Conservation (phyloP, 2,888 invertebrate genomes). For the Dynastes tityus region DNA sequence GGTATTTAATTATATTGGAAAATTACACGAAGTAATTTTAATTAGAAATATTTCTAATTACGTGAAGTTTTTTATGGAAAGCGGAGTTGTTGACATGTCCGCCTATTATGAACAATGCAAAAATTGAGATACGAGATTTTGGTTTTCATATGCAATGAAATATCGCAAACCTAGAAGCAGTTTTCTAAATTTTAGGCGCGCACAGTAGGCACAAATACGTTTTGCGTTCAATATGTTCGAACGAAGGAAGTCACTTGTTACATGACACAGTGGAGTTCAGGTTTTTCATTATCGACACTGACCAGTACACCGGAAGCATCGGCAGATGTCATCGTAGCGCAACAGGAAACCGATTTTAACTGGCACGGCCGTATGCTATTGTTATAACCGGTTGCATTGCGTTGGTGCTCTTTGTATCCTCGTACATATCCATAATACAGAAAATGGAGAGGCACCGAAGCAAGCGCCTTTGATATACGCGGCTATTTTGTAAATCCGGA, state of each 20-base stretch:
- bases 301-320: slow-evolving; percentile 48
- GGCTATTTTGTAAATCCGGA: slow-evolving; percentile 60
- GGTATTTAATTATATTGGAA: no score
- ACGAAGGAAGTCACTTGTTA: slow-evolving; percentile 35
- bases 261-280: not conserved
- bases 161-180: no score
- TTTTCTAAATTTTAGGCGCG: no score
- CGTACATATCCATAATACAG: not conserved
- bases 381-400: slow-evolving; percentile 25
- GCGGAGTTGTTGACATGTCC: no score
- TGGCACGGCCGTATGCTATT: slow-evolving; percentile 45
- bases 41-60: no score
- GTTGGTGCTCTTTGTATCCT: slow-evolving; percentile 11
- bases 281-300: slow-evolving; percentile 5
- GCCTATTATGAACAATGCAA: no score
- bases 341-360: slow-evolving; percentile 50
- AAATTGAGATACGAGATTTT: no score
- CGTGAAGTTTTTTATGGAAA: no score
- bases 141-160: no score
- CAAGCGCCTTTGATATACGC: slow-evolving; percentile 56
- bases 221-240: not conserved
- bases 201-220: no score
- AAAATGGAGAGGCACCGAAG: slow-evolving; percentile 23
- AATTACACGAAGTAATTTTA: no score
- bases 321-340: slow-evolving; percentile 48